Evolutionary conservation across 2,797 vertebrate species (phyloP).

Genomic region (Toxotes lorentzi): DNA sequence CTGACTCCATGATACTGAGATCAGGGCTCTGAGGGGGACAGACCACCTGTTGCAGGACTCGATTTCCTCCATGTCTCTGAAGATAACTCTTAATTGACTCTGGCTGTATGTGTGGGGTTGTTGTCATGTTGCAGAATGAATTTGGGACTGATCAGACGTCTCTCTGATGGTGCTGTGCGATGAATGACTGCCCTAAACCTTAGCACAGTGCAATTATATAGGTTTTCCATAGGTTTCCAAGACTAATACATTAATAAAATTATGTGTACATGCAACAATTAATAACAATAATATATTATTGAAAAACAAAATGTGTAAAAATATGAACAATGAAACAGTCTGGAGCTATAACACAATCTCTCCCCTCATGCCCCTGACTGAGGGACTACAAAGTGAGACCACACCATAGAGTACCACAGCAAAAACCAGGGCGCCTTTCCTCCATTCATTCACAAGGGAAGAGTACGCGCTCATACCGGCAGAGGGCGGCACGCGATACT

Average conservation of each 20-base stretch:
- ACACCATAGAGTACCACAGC: neutral
- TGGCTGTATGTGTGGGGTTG: no score
- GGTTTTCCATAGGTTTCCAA: neutral
- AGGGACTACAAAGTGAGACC: no score
- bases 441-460: neutral
- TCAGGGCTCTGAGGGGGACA: no score
- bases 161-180: no score
- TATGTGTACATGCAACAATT: no score
- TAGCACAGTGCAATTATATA: neutral
- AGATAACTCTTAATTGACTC: neutral
- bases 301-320: neutral
- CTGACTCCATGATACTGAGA: no score
- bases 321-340: neutral
- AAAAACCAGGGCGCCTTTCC: neutral
- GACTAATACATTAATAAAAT: neutral
- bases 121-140: no score
- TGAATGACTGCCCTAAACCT: no score
- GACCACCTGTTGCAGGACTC: no score
- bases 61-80: neutral
- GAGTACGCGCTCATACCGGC: slow-evolving; percentile 13
- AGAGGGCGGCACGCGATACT: slow-evolving; percentile 61
- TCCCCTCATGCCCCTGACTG: no score
- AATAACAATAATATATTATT: neutral
- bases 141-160: no score
- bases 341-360: no score